These are phyloP conservation scores for Hybos culiciformis DNA, from an alignment of 2,888 invertebrate genomes.

Conservation along the genomic window DNA sequence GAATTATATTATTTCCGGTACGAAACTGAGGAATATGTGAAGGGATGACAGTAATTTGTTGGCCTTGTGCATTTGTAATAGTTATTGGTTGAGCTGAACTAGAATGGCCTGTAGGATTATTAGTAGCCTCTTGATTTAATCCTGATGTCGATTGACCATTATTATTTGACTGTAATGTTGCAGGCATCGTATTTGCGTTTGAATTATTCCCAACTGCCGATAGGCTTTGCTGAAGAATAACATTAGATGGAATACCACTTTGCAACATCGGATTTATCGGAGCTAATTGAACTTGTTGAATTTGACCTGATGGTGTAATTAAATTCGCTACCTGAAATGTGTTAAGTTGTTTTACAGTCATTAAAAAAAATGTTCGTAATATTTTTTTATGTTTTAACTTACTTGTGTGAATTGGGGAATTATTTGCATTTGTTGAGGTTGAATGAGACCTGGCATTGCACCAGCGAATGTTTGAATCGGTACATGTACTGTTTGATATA, in stretches of 20 bases:
- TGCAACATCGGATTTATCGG: constrained; percentile 40
- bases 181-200: constrained; percentile 8
- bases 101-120: constrained; percentile 12
- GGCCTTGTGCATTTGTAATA: constrained; percentile 58
- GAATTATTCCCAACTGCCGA: constrained; percentile 6
- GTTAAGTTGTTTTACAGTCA: not conserved
- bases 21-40: constrained; percentile 42
- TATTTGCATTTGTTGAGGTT: constrained; percentile 50
- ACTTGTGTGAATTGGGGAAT: constrained; percentile 73
- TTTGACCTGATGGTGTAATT: constrained; percentile 76
- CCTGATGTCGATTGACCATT: constrained; percentile 26
- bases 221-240: constrained; percentile 16
- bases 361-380: constrained; percentile 4
- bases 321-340: constrained; percentile 59
- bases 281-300: constrained; percentile 78
- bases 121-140: constrained; percentile 26
- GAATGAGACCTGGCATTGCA: constrained; percentile 44
- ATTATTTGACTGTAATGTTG: constrained; percentile 12
- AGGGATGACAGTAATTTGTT: constrained; percentile 75
- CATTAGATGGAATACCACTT: constrained; percentile 17
- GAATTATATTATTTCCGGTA: constrained; percentile 26
- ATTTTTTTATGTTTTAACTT: too few species aligned
- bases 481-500: constrained; percentile 89
- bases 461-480: constrained; percentile 64
- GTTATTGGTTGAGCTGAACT: constrained; percentile 54